Evolutionary conservation across 2,888 invertebrate species (phyloP), one percentile per base, ranked within the genome.

Genomic region (Hypselothyrea guttata): DNA sequence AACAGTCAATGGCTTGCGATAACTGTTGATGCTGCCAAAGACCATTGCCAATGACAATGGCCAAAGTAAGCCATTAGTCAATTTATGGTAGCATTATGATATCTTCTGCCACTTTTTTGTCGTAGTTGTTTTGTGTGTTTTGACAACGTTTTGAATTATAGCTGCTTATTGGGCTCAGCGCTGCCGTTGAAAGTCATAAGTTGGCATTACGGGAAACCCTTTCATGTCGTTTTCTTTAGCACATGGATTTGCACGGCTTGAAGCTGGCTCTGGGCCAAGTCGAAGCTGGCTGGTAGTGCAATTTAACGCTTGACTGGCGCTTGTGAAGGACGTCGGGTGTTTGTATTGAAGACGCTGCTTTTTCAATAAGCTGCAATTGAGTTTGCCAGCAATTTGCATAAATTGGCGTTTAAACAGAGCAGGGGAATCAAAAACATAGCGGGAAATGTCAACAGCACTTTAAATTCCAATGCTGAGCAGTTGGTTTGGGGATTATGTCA

Each of bases 231-330:
- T 52, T 41, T 18, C 33, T 60, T 49, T 66, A 75, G 72, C 75
- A 41, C 55, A 55, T 13, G 73, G 77, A 77, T 83, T 83, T 83
- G 67, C 53, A 59, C 57, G 56, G 34, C 53, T 71, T 63, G 60
- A 31, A 38, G 34, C 54, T 59, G 59, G 37, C 35, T 34, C 58
- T 46, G 35, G 66, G 63, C 62, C 44, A 69, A 31, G 27, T 59
- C 9, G 37, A 69, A 56, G 70, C 56, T 72, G 45, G 56, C 53
- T n/a, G n/a, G 60, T 48, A 67, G 77, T 87, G 78, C 83, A 88
- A 87, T 87, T 87, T 88, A 86, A 84, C 72, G 72, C 81, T 73
- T 76, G 76, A 75, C 75, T 86, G 71, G 60, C 74, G 60, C 55
- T 71, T 60, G 58, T 52, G 53, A 65, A 63, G 57, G 38, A 63